These are phyloP conservation scores for Sebastes vulpes DNA, from an alignment of 2,797 vertebrate genomes.

Conservation along the genomic window DNA sequence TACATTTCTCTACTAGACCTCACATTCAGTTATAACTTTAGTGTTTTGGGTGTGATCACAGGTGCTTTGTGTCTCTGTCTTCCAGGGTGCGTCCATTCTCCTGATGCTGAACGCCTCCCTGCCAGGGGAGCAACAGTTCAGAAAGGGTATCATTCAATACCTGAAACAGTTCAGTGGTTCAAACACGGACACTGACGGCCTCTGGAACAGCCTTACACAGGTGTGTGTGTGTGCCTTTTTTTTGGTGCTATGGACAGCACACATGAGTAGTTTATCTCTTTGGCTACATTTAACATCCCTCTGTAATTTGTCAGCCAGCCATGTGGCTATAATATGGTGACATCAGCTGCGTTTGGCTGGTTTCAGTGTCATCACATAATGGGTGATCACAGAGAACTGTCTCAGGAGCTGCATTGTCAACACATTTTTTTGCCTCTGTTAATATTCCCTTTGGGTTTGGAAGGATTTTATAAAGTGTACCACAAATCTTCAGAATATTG, in stretches of 20 bases:
- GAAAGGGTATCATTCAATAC: slow-evolving; percentile 89
- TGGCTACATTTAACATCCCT: not conserved
- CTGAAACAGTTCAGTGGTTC: slow-evolving; percentile 85
- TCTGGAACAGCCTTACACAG: slow-evolving; percentile 95
- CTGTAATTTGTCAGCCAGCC: not conserved
- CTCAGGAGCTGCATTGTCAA: not conserved
- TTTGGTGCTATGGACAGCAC: not conserved
- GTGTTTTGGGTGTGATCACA: not conserved
- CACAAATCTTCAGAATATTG: not conserved
- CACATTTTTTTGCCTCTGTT: not conserved
- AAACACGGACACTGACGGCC: slow-evolving; percentile 89
- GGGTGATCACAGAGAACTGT: not conserved
- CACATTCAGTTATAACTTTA: not conserved
- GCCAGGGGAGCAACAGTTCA: slow-evolving; percentile 88
- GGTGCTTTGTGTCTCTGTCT: slow-evolving; percentile 26
- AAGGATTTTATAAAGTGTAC: not conserved
- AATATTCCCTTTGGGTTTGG: not conserved
- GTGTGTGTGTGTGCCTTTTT: slow-evolving; percentile 70
- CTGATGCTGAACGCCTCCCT: slow-evolving; percentile 92
- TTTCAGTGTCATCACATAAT: not conserved
- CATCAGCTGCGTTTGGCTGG: not conserved
- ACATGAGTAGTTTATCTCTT: not conserved
- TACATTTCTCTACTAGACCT: not conserved
- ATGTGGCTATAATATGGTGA: not conserved
- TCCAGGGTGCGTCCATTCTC: slow-evolving; percentile 94